These are phyloP conservation scores for Tupaia tana DNA, from an alignment of 2,113 vertebrate genomes.

Conservation along the genomic window DNA sequence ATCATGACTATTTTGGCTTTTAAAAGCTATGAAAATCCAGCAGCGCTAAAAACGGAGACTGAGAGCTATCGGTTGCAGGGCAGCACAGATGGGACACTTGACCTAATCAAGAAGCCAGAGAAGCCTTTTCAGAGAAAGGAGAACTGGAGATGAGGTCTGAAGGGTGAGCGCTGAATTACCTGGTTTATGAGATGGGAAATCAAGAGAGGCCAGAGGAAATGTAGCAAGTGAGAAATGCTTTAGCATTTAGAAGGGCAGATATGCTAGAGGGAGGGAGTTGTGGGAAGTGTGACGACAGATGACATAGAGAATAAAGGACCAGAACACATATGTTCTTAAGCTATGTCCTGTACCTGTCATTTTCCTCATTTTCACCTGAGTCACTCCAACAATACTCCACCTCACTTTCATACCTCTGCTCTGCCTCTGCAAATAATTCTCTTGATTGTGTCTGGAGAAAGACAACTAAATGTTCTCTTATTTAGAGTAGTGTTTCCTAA, in stretches of 20 bases:
- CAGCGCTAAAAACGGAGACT: not conserved
- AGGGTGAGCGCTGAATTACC: not conserved
- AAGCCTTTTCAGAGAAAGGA: not conserved
- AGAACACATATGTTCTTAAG: rapidly evolving
- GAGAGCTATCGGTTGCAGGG: not conserved
- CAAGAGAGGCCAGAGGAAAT: not conserved
- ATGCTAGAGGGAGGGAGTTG: not conserved
- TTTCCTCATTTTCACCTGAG: not conserved
- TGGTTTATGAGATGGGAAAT: not conserved
- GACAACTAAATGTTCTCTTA: not conserved
- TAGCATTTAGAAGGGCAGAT: not conserved
- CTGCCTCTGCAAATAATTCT: not conserved
- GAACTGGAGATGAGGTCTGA: not conserved
- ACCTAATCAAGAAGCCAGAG: not conserved
- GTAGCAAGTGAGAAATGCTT: not conserved
- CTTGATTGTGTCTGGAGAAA: not conserved
- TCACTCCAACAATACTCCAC: not conserved
- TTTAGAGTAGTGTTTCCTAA: not conserved
- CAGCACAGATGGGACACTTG: not conserved
- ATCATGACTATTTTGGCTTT: not conserved
- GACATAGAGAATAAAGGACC: not conserved
- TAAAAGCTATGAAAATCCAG: not conserved
- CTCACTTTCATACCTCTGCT: not conserved
- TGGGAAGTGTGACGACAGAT: not conserved
- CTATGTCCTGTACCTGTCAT: not conserved